These are phyloP conservation scores for Dryococelus australis DNA, from an alignment of 2,888 invertebrate genomes.

Conservation along the genomic window DNA sequence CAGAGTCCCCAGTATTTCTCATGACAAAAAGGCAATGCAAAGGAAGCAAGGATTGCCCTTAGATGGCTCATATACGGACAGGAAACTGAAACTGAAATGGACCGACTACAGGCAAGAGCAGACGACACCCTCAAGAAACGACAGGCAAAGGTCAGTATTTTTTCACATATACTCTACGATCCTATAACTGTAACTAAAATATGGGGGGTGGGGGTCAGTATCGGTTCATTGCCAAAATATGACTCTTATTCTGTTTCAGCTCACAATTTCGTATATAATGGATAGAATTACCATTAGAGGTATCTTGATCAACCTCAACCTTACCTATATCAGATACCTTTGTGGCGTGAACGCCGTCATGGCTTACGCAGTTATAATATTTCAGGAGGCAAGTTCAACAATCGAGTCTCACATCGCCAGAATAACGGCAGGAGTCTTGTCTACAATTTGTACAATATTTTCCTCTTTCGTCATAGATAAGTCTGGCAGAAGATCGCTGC, in stretches of 20 bases:
- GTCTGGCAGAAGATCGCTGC: background rate
- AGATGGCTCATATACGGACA: background rate
- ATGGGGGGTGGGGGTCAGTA: no score
- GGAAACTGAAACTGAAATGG: background rate
- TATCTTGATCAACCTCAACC: conserved; percentile 55
- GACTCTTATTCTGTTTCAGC: conserved; percentile 49
- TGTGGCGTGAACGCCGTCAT: conserved; percentile 60
- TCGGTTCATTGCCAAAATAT: no score
- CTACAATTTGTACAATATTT: background rate
- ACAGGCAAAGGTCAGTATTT: no score
- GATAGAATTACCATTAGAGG: conserved; percentile 56
- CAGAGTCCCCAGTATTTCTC: background rate
- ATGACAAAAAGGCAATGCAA: background rate
- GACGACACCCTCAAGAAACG: background rate
- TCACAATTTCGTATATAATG: conserved; percentile 50
- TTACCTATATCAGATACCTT: conserved; percentile 58
- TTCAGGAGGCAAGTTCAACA: conserved; percentile 51
- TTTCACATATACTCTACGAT: no score
- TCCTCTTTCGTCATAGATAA: background rate
- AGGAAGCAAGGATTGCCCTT: background rate
- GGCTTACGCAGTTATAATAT: conserved; percentile 54
- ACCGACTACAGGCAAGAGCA: background rate
- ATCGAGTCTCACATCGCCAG: background rate
- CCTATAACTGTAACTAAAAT: no score
- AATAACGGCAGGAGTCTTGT: background rate